Conservation (phyloP, 2,113 vertebrate genomes). For the Catharus fuscescens region DNA sequence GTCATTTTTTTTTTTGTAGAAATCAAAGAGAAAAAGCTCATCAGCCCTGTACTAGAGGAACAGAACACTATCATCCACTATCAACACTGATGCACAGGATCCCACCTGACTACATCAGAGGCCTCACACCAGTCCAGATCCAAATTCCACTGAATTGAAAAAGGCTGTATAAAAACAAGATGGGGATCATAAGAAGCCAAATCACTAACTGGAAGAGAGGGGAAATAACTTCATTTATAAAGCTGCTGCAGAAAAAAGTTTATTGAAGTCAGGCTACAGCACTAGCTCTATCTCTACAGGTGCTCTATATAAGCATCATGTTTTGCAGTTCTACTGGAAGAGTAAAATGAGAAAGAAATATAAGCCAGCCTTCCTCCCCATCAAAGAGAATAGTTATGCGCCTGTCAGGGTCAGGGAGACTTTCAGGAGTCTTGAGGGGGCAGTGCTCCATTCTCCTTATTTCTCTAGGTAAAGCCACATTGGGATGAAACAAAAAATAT, state of each 20-base stretch:
- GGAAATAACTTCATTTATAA: background rate
- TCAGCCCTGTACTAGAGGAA: background rate
- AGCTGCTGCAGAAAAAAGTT: background rate
- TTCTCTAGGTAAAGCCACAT: background rate
- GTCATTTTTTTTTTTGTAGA: background rate
- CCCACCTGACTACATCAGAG: background rate
- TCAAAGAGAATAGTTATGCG: background rate
- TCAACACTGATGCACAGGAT: background rate
- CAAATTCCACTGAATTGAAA: background rate
- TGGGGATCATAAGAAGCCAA: background rate
- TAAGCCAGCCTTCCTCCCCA: background rate
- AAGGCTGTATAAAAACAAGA: constrained; percentile 2
- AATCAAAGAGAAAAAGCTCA: background rate
- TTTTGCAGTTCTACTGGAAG: background rate
- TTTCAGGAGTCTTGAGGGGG: background rate
- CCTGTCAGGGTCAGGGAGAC: background rate
- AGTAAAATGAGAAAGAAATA: background rate
- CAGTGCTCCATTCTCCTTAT: background rate
- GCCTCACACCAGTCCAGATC: background rate
- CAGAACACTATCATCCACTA: background rate
- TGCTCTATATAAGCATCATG: background rate
- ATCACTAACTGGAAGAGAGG: background rate
- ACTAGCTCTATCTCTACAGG: background rate
- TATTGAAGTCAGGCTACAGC: background rate
- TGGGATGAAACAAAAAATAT: background rate